Conservation (phyloP, 2,888 invertebrate species). For the Ischnura elegans region DNA sequence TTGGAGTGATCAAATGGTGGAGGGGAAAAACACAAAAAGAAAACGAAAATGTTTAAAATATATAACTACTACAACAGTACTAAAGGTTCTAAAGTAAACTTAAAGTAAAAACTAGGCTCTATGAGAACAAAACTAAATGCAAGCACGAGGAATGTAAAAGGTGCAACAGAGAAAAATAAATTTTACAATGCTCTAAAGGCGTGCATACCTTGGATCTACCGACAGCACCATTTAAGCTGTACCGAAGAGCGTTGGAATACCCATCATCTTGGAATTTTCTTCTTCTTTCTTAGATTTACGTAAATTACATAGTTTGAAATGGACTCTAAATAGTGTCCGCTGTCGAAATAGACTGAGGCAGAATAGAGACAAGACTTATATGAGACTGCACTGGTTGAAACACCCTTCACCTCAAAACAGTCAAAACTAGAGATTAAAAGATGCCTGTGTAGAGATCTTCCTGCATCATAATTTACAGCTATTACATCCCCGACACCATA, state of each 20-base stretch:
- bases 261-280: neutral
- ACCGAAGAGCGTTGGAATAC: too few species aligned
- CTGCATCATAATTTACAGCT: too few species aligned
- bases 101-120: too few species aligned
- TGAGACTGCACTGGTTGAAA: too few species aligned
- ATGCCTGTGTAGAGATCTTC: too few species aligned
- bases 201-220: neutral
- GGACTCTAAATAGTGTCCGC: neutral
- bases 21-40: conserved; percentile 10
- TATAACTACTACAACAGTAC: neutral
- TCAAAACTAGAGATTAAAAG: too few species aligned
- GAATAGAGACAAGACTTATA: too few species aligned
- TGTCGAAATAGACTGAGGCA: neutral
- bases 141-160: neutral
- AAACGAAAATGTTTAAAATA: conserved; percentile 22
- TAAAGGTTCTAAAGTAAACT: neutral
- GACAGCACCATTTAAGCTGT: neutral
- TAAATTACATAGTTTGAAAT: neutral
- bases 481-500: too few species aligned
- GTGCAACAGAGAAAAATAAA: neutral
- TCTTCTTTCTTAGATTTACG: neutral
- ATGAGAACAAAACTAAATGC: neutral
- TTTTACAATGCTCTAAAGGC: neutral
- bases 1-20: neutral
- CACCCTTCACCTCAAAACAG: too few species aligned